A percentile compares a stretch with the other conserved stretches of the same genome.
These are phyloP conservation scores for Xestobium rufovillosum DNA, from an alignment of 2,888 invertebrate genomes.

Conservation along the genomic window DNA sequence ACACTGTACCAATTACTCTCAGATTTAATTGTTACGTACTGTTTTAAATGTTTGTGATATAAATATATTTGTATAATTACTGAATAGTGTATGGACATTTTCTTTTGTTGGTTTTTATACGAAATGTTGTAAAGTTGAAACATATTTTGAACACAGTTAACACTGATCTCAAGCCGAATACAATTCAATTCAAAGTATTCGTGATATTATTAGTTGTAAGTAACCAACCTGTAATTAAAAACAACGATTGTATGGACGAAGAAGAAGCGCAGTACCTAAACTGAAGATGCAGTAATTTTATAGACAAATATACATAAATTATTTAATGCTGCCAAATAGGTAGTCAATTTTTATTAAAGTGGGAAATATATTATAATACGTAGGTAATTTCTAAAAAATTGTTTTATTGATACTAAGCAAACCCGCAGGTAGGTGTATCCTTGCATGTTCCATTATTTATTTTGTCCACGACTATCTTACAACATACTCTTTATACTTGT, in stretches of 20 bases:
- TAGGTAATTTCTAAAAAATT: too few species aligned
- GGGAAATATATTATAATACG: constrained; percentile 1
- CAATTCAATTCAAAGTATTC: background rate
- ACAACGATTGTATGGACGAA: constrained; percentile 2
- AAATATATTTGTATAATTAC: background rate
- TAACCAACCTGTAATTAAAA: background rate
- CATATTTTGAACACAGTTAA: background rate
- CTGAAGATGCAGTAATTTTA: background rate
- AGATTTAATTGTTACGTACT: constrained; percentile 37
- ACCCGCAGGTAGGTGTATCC: too few species aligned
- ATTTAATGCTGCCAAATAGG: background rate
- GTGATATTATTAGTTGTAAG: background rate
- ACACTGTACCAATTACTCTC: constrained; percentile 55
- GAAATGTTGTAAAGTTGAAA: constrained; percentile 1
- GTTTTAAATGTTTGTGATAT: constrained; percentile 3
- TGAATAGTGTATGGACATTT: too few species aligned
- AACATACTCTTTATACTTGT: too few species aligned
- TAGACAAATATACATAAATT: background rate
- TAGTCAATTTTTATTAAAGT: constrained; percentile 1
- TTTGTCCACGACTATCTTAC: too few species aligned
- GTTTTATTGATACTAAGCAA: too few species aligned
- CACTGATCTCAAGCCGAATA: constrained; percentile 1
- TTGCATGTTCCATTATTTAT: too few species aligned
- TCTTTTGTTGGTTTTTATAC: too few species aligned
- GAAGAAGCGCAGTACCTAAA: background rate